A percentile compares a stretch with the other conserved stretches of the same genome.
Conservation (phyloP, 2,113 vertebrate genomes). For the Erpornis zantholeuca region DNA sequence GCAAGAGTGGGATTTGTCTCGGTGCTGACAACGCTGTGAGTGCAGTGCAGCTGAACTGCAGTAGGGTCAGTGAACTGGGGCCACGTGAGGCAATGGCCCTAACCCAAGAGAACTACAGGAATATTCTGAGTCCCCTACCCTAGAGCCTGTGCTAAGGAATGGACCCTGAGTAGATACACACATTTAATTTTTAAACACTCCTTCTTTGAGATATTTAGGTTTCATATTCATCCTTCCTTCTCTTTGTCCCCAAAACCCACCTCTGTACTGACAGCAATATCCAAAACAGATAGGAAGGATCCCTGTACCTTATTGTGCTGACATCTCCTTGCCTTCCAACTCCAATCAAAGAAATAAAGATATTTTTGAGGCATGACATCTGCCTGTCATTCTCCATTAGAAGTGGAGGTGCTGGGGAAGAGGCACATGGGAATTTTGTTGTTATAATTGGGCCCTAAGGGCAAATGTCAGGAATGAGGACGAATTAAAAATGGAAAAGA, state of each 20-base stretch:
- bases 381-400: neutral
- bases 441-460: neutral
- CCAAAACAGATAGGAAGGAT: neutral
- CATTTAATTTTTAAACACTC: neutral
- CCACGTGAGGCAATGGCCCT: neutral
- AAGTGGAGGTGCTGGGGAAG: neutral
- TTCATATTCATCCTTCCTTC: neutral
- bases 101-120: neutral
- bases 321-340: neutral
- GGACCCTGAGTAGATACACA: neutral
- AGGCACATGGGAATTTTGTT: neutral
- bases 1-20: neutral
- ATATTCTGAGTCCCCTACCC: neutral
- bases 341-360: neutral
- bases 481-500: neutral
- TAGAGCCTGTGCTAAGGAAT: neutral
- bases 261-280: neutral
- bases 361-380: neutral
- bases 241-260: neutral
- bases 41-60: fast-evolving
- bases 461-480: neutral
- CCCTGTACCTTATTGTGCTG: neutral
- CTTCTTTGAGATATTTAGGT: neutral
- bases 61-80: neutral
- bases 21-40: fast-evolving